Conservation (phyloP, 2,113 vertebrate species). For the Stictonetta naevosa region DNA sequence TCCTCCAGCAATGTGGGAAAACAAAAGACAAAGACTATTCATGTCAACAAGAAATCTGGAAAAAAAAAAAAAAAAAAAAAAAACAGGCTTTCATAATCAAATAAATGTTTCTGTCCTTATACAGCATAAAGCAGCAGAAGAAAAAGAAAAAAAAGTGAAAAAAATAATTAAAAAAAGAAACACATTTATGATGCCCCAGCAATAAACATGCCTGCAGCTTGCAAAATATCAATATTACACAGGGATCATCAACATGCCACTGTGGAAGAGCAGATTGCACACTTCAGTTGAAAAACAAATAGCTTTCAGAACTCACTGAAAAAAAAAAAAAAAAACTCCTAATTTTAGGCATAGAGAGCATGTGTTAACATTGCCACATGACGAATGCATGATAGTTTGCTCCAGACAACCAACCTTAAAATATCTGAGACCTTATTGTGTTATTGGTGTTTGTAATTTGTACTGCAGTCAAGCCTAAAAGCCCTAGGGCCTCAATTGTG, state of each 20-base stretch:
- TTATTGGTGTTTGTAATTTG: not conserved
- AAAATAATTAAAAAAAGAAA: not conserved
- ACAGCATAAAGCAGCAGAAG: not conserved
- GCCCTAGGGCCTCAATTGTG: not conserved
- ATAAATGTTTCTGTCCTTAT: not conserved
- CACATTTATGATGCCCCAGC: not conserved
- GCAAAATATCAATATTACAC: not conserved
- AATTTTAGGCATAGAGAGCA: not conserved
- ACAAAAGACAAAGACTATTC: slow-evolving; percentile 62
- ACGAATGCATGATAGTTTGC: not conserved
- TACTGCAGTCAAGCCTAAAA: not conserved
- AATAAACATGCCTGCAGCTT: not conserved
- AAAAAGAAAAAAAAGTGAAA: not conserved
- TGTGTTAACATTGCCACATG: not conserved
- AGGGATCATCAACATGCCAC: not conserved
- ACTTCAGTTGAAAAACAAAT: not conserved
- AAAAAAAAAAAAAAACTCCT: not conserved
- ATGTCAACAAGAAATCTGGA: slow-evolving; percentile 24
- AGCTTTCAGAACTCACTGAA: not conserved
- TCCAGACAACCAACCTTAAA: slow-evolving; percentile 36
- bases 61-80: no score
- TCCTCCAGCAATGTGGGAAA: slow-evolving; percentile 41
- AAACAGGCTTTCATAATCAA: slow-evolving; percentile 36
- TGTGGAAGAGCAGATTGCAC: not conserved
- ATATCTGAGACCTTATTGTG: slow-evolving; percentile 23